Evolutionary conservation across 2,113 vertebrate genomes (phyloP).

Genomic region (rabbit (Oryctolagus cuniculus)): mOryCun1.1 NC_091440.1:88870501-88871000

Average conservation of each 20-base stretch:
- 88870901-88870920: too few relatives aligned
- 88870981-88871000: too few relatives aligned
- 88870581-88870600: background rate
- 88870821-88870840: background rate
- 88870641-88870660: background rate
- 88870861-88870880: too few relatives aligned
- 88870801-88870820: background rate
- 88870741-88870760: background rate
- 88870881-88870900: too few relatives aligned
- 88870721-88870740: background rate
- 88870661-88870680: background rate
- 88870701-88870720: background rate
- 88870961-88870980: too few relatives aligned
- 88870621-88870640: background rate
- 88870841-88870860: too few relatives aligned
- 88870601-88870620: background rate
- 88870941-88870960: too few relatives aligned
- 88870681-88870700: background rate
- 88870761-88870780: background rate
- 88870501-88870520: background rate
- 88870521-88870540: background rate
- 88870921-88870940: too few relatives aligned
- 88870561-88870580: background rate
- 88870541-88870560: background rate
- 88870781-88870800: background rate